phyloP scores from a whole-genome alignment of 2,888 invertebrate genomes.

The Congeria kusceri region DNA sequence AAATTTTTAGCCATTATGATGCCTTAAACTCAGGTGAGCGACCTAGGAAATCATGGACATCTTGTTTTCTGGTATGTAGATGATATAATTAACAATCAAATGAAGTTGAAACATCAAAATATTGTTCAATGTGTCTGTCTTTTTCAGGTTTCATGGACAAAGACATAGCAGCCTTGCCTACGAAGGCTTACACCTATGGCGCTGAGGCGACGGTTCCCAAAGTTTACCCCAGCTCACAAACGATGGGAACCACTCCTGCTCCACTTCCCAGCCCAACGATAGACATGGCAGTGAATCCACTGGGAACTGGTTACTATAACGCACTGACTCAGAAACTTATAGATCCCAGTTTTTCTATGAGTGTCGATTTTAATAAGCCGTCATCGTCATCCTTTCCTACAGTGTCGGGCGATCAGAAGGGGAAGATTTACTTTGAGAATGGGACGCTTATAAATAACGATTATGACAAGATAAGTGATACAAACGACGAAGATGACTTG shows the following conservation, averaged over 20 bases:
- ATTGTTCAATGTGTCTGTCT: not conserved
- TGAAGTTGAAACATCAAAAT: too few relatives aligned
- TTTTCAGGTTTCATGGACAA: constrained; percentile 18
- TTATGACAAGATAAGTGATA: constrained; percentile 62
- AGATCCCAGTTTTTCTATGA: constrained; percentile 44
- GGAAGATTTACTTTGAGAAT: constrained; percentile 56
- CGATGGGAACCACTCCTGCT: not conserved
- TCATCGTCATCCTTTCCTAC: constrained; percentile 1
- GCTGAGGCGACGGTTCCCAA: not conserved
- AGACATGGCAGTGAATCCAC: constrained; percentile 44
- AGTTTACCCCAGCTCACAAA: not conserved
- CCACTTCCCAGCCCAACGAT: constrained; percentile 31
- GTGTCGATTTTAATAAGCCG: constrained; percentile 49
- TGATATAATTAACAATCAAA: too few relatives aligned
- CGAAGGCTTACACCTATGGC: constrained; percentile 21
- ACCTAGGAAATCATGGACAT: too few relatives aligned
- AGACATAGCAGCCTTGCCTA: constrained; percentile 20
- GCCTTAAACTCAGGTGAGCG: too few relatives aligned
- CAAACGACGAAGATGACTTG: constrained; percentile 58
- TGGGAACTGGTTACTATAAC: constrained; percentile 58
- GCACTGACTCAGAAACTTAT: constrained; percentile 56
- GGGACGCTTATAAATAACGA: constrained; percentile 56
- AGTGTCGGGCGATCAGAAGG: constrained; percentile 18
- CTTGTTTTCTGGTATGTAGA: too few relatives aligned
- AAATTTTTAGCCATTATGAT: too few relatives aligned